These are phyloP conservation scores for Actinia tenebrosa DNA, from an alignment of 64 coral and sea anemone species.

Conservation along the genomic window DNA sequence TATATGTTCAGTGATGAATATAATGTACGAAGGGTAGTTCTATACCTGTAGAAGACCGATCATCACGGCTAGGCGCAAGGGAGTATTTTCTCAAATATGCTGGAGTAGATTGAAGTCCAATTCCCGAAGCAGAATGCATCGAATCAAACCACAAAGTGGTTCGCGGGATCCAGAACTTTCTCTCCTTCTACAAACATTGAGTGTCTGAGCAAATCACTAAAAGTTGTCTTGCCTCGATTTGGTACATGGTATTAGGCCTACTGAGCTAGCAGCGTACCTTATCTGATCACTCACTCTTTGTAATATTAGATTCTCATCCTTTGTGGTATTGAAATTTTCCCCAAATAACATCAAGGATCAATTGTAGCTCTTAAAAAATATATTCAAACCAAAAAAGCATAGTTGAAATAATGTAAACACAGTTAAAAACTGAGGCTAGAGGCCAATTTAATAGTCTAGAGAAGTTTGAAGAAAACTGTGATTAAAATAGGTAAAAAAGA, in stretches of 20 bases:
- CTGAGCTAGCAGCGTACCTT: background rate
- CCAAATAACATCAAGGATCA: background rate
- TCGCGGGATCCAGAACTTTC: background rate
- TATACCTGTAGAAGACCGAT: background rate
- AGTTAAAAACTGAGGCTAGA: no score
- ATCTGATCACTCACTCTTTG: background rate
- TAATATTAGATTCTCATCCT: background rate
- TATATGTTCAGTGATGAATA: no score
- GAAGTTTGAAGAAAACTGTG: no score
- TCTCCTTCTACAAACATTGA: background rate
- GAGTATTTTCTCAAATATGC: background rate
- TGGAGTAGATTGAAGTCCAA: slow-evolving; percentile 1
- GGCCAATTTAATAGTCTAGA: no score
- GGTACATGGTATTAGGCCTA: background rate
- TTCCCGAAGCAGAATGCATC: slow-evolving; percentile 18
- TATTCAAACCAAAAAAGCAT: background rate
- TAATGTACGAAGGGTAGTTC: background rate
- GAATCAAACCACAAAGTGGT: background rate
- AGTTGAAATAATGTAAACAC: no score
- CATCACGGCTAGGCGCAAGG: background rate
- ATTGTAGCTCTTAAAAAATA: background rate
- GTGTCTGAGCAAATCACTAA: background rate
- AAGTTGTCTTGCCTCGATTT: background rate
- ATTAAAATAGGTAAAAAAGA: background rate
- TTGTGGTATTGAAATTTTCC: background rate